These are phyloP conservation scores for Spongia lamella DNA, from an alignment of 37 sponge, comb jelly and placozoan genomes.

Conservation along the genomic window DNA sequence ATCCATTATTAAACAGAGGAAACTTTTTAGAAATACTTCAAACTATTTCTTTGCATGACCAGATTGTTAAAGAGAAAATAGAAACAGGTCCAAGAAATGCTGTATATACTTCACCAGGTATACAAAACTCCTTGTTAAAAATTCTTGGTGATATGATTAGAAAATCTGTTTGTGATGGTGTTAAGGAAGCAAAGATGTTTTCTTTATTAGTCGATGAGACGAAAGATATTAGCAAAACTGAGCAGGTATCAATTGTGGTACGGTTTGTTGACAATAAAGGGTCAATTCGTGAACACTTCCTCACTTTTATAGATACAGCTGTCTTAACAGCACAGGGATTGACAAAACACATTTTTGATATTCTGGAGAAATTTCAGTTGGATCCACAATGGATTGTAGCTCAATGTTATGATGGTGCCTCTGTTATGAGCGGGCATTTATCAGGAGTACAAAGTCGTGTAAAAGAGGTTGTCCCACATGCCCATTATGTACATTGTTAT, in stretches of 20 bases:
- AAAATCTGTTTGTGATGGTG: background rate
- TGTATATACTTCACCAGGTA: constrained; percentile 16
- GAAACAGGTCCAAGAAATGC: constrained; percentile 36
- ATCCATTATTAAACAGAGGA: constrained; percentile 19
- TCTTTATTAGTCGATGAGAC: constrained; percentile 34
- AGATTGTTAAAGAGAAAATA: constrained; percentile 13
- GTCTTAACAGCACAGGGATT: constrained; percentile 17
- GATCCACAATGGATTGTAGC: constrained; percentile 27
- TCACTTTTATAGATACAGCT: constrained; percentile 33
- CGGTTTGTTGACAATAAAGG: constrained; percentile 25
- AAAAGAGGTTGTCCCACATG: constrained; percentile 42
- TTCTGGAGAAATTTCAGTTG: constrained; percentile 25
- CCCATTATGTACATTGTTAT: constrained; percentile 34
- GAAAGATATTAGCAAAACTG: constrained; percentile 29
- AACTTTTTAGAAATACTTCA: constrained; percentile 24
- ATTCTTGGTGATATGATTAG: constrained; percentile 23
- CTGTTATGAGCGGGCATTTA: constrained; percentile 56
- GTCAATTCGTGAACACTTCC: constrained; percentile 23
- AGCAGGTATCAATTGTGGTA: constrained; percentile 27
- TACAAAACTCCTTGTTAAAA: constrained; percentile 24
- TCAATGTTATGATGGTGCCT: constrained; percentile 53
- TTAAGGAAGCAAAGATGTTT: constrained; percentile 7
- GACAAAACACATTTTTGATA: constrained; percentile 25
- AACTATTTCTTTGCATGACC: constrained; percentile 38
- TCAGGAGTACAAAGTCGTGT: constrained; percentile 45